These are phyloP conservation scores for Empidonax alnorum DNA, from an alignment of 2,113 vertebrate species.

Conservation along the genomic window DNA sequence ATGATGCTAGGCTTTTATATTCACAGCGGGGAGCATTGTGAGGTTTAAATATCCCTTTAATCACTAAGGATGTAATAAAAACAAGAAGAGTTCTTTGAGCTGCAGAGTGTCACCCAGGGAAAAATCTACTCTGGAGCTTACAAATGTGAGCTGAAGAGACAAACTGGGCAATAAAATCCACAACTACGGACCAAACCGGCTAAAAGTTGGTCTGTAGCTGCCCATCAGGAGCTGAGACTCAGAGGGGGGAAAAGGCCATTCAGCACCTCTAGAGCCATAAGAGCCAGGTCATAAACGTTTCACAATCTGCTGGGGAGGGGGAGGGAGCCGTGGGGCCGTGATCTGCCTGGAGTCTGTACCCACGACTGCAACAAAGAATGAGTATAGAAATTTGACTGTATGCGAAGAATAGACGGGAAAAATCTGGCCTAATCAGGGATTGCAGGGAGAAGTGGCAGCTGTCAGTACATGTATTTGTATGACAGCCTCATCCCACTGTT, in stretches of 20 bases:
- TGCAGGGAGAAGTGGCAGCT: not conserved
- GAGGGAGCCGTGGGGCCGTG: slow-evolving; percentile 16
- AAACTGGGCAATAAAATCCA: slow-evolving; percentile 73
- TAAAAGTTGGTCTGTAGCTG: slow-evolving; percentile 55
- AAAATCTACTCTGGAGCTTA: slow-evolving; percentile 68
- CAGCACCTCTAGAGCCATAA: slow-evolving; percentile 68
- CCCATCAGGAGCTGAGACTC: slow-evolving; percentile 53
- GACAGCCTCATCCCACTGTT: not conserved
- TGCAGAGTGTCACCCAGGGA: slow-evolving; percentile 70
- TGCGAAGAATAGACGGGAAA: not conserved
- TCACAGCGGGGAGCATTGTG: slow-evolving; percentile 60
- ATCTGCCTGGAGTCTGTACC: not conserved
- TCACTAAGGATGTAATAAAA: slow-evolving; percentile 75
- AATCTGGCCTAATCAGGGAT: not conserved
- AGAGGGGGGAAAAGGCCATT: slow-evolving; percentile 56
- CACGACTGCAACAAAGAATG: not conserved
- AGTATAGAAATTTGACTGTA: not conserved
- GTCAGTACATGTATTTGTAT: rapidly evolving
- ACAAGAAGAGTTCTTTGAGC: slow-evolving; percentile 67
- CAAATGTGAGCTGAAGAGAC: slow-evolving; percentile 69
- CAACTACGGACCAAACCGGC: slow-evolving; percentile 58
- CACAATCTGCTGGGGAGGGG: slow-evolving; percentile 43
- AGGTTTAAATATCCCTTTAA: slow-evolving; percentile 72
- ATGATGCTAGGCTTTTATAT: slow-evolving; percentile 68
- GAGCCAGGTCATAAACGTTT: slow-evolving; percentile 60